phyloP scores from a whole-genome alignment of 92 coral and sea anemone genomes.

The Bergia puertoricense region DNA sequence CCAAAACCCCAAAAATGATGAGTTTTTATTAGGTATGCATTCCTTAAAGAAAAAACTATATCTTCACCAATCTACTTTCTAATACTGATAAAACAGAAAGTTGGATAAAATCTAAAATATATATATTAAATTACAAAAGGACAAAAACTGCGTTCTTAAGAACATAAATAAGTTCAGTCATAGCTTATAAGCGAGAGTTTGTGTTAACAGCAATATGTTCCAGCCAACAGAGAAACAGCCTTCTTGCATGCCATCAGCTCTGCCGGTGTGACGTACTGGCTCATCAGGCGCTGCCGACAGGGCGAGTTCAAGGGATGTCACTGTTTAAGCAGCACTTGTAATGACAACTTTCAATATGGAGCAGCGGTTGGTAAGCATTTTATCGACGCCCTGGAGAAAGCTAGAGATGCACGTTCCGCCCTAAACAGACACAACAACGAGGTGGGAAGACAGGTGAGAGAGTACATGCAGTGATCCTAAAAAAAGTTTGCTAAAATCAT shows the following conservation, averaged over 20 bases:
- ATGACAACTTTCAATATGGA: conserved; percentile 45
- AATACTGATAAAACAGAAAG: no score
- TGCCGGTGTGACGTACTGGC: not conserved
- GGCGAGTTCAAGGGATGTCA: not conserved
- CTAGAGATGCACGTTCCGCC: conserved; percentile 6
- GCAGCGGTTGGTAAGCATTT: conserved; percentile 38
- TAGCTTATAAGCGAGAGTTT: no score
- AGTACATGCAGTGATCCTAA: not conserved
- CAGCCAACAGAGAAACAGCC: conserved; percentile 3
- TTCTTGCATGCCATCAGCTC: not conserved
- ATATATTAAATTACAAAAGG: no score
- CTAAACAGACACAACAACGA: conserved; percentile 54
- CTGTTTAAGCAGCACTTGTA: not conserved
- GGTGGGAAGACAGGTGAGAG: conserved; percentile 57
- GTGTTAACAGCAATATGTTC: not conserved
- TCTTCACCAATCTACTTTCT: no score
- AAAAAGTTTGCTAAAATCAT: no score
- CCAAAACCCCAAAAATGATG: no score
- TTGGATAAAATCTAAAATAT: no score
- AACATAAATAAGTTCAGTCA: no score
- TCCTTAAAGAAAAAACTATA: no score
- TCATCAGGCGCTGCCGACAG: not conserved
- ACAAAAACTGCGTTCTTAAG: no score
- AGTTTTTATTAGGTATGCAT: no score
- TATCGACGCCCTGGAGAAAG: conserved; percentile 43